These are phyloP conservation scores for Aphelinus certus DNA, from an alignment of 1,140 invertebrate species.

Conservation along the genomic window DNA sequence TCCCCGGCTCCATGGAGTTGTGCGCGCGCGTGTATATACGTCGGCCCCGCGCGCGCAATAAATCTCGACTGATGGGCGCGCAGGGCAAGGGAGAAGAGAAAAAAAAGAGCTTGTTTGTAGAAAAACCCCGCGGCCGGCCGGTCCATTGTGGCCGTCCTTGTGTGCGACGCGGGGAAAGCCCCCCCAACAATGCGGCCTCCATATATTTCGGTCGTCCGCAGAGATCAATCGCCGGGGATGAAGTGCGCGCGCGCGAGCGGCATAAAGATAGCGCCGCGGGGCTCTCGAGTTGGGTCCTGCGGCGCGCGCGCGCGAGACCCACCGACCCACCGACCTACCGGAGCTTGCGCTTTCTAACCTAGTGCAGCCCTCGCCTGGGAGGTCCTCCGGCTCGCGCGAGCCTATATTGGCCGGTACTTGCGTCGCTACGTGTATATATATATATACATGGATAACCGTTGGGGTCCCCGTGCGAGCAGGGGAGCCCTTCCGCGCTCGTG, in stretches of 20 bases:
- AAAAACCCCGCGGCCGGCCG: constrained; percentile 41
- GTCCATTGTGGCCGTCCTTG: constrained; percentile 31
- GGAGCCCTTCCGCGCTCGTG: too few relatives aligned
- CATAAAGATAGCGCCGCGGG: constrained; percentile 16
- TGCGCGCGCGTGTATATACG: too few relatives aligned
- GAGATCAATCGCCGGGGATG: constrained; percentile 36
- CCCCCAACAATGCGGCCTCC: background rate
- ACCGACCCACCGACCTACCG: constrained; percentile 35
- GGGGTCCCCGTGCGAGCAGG: too few relatives aligned
- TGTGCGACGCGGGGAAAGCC: background rate
- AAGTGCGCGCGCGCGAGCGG: constrained; percentile 5
- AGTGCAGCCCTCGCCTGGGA: background rate
- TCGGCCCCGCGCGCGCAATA: background rate
- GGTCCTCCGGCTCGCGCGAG: too few relatives aligned
- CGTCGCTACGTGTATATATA: too few relatives aligned
- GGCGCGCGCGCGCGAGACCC: constrained; percentile 1
- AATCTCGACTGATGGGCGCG: constrained; percentile 27
- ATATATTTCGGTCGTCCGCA: constrained; percentile 32
- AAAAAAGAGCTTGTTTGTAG: constrained; percentile 45
- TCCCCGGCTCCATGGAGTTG: too few relatives aligned
- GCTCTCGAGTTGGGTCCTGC: background rate
- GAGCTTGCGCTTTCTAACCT: constrained; percentile 23
- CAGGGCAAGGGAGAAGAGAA: too few relatives aligned
- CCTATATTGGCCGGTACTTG: too few relatives aligned
- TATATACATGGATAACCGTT: too few relatives aligned